phyloP scores from a whole-genome alignment of 1,140 invertebrate genomes.

The Forficula auricularia region DNA sequence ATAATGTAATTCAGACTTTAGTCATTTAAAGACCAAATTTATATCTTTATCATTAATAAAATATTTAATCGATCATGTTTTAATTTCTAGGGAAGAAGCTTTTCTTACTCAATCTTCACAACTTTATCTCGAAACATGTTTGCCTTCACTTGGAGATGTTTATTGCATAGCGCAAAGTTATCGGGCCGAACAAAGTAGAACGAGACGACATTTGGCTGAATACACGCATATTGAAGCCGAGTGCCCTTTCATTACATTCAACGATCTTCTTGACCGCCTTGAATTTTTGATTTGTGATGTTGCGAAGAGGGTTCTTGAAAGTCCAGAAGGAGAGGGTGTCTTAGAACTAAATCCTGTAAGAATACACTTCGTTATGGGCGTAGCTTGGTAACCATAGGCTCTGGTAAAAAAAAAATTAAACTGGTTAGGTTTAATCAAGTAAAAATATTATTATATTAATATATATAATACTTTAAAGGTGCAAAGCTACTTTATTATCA shows the following conservation, averaged over 20 bases:
- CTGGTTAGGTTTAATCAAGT: no score
- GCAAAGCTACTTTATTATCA: no score
- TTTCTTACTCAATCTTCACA: slow-evolving; percentile 97
- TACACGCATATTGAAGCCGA: slow-evolving; percentile 96
- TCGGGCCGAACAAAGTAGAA: slow-evolving; percentile 90
- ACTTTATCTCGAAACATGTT: slow-evolving; percentile 92
- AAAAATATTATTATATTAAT: no score
- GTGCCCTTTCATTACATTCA: slow-evolving; percentile 86
- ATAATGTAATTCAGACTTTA: no score
- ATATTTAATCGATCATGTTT: slow-evolving; percentile 9
- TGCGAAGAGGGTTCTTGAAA: slow-evolving; percentile 75
- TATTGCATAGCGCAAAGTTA: slow-evolving; percentile 97
- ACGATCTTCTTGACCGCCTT: slow-evolving; percentile 73
- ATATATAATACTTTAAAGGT: no score
- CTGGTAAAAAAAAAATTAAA: no score
- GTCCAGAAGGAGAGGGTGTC: slow-evolving; percentile 63
- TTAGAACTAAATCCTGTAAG: slow-evolving; percentile 75
- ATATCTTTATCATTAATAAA: background rate
- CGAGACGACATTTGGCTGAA: slow-evolving; percentile 90
- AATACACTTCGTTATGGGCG: slow-evolving; percentile 7
- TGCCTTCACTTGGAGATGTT: slow-evolving; percentile 88
- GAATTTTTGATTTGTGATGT: slow-evolving; percentile 95
- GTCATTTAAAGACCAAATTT: no score
- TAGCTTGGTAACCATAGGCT: no score
- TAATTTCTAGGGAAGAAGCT: slow-evolving; percentile 55